Evolutionary conservation across 2,797 vertebrate species (phyloP).

Genomic region (Pagetopsis macropterus): DNA sequence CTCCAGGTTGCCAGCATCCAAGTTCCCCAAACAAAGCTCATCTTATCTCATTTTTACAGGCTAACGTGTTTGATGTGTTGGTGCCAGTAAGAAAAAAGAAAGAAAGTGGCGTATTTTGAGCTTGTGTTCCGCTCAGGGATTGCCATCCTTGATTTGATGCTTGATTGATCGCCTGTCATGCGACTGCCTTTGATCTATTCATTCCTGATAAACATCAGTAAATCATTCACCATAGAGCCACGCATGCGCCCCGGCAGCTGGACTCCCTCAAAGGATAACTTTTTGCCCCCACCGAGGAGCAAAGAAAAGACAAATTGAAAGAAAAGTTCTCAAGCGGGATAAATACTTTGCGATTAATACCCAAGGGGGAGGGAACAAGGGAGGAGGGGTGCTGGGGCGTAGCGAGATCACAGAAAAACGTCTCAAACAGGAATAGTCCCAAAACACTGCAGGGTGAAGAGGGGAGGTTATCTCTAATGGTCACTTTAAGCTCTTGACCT

Average conservation of each 20-base stretch:
- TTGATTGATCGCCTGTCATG: constrained; percentile 99
- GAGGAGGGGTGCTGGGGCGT: constrained; percentile 69
- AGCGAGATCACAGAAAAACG: constrained; percentile 76
- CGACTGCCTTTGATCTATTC: constrained; percentile 99
- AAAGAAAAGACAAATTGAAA: constrained; percentile 79
- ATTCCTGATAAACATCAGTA: constrained; percentile 99
- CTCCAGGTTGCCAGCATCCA: constrained; percentile 49
- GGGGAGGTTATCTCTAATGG: constrained; percentile 35
- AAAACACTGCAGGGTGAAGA: constrained; percentile 49
- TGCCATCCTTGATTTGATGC: constrained; percentile 96
- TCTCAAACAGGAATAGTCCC: constrained; percentile 38
- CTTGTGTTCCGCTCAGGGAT: constrained; percentile 71
- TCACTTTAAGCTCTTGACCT: constrained; percentile 57
- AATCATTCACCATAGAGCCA: constrained; percentile 97
- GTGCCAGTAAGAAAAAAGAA: constrained; percentile 28
- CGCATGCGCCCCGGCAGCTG: constrained; percentile 92
- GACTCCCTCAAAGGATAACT: constrained; percentile 90
- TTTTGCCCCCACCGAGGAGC: constrained; percentile 77
- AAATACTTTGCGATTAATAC: constrained; percentile 80
- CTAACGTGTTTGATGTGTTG: constrained; percentile 56
- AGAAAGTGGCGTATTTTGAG: constrained; percentile 59
- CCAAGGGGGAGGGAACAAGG: constrained; percentile 49
- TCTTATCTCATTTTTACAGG: constrained; percentile 65
- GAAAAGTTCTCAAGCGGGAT: constrained; percentile 80
- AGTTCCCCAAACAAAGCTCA: constrained; percentile 68